Evolutionary conservation across 2,797 vertebrate genomes (phyloP).

Genomic region (Benthosema pterotum): DNA sequence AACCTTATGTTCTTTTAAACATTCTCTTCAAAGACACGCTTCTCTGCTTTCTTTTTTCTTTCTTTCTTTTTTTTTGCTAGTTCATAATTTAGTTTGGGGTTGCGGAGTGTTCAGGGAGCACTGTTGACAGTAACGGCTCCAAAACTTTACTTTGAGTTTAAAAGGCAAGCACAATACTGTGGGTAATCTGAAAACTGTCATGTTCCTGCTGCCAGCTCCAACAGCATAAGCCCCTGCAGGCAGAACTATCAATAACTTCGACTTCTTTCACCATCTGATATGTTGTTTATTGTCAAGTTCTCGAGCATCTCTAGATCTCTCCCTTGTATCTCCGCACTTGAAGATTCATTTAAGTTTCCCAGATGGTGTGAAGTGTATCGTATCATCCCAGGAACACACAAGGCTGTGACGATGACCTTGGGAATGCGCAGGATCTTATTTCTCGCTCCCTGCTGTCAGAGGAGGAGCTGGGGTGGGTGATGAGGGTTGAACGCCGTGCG

Average conservation of each 20-base stretch:
- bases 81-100: constrained; percentile 59
- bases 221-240: constrained; percentile 38
- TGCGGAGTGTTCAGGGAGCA: constrained; percentile 26
- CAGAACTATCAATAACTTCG: constrained; percentile 66
- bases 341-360: constrained; percentile 63
- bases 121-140: constrained; percentile 39
- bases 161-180: constrained; percentile 24
- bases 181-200: constrained; percentile 32
- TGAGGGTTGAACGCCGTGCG: constrained; percentile 1
- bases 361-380: constrained; percentile 65
- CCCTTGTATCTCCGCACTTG: constrained; percentile 53
- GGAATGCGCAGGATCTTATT: constrained; percentile 69
- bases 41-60: constrained; percentile 9
- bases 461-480: constrained; percentile 21
- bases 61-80: neutral
- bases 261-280: constrained; percentile 71
- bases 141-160: constrained; percentile 45
- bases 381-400: constrained; percentile 53
- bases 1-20: constrained; percentile 63
- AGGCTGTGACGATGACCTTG: constrained; percentile 75
- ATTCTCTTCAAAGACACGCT: constrained; percentile 53
- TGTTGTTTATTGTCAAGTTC: constrained; percentile 70
- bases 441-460: constrained; percentile 53
- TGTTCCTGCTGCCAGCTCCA: constrained; percentile 15
- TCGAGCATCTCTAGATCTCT: constrained; percentile 54